Evolutionary conservation across 1,140 invertebrate species (phyloP), one percentile per base, ranked within the genome.

Genomic region (Thalassaphorura encarpata): DNA sequence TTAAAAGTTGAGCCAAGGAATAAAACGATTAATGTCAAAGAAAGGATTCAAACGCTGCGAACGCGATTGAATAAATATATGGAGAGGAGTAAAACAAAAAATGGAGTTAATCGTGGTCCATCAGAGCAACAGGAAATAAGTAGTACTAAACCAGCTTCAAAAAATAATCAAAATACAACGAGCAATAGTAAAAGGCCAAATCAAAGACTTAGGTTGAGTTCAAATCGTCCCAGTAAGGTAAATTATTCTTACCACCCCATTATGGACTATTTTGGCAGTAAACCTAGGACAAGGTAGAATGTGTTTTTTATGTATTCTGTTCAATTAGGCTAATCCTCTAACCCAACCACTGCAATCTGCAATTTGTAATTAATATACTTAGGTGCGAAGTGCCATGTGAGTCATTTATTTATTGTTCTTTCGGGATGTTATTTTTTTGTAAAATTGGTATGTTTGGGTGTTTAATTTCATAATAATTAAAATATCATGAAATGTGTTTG

Each of bases 191-290:
- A 15, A 26, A 4, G 43, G 26, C 6, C 47, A 24, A 59, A 42
- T 43, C 45, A 54, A 33, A 53, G 54, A 48, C 46, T 57, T 16
- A 52, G 55, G 33, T 26, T 57, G 15, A 31, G 60, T 27, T 15
- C 19, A 4, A 57, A 54, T 24, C 51, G 47, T 39, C 55, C 51
- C 0, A 58, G 41, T 48, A 55, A 80, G 64, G 76, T 87, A 33
- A 88, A 88, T 71, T 88, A 87, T 66, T 86, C 83, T 67, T 88
- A 88, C 66, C 85, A 88, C 70, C 85, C 85, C 2, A 88, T 88
- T 48, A 85, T 87, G 59, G 84, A 87, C 64, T 88, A 85, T 69
- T 88, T 88, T 67, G 80, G 23, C 2, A 27, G 48, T 24, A 52
- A 48, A 52, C 47, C 29, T 2, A 29, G 28, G 21, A 49, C 40